Base-by-base conservation (phyloP, 2,888 invertebrate genomes). In the Ormyrus labotus region DNA sequence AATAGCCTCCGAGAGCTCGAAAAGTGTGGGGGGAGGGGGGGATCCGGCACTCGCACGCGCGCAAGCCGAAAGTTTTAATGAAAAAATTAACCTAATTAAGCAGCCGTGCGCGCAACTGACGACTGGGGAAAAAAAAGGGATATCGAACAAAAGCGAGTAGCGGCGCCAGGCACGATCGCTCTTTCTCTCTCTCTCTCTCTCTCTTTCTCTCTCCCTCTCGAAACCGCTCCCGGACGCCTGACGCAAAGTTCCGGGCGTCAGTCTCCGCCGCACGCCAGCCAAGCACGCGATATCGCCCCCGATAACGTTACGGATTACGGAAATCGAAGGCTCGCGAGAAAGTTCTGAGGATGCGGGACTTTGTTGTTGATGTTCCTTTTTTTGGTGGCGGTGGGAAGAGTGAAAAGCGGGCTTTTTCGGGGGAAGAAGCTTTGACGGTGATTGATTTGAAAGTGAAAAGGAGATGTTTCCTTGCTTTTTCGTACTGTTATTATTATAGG, bases 61-160 rank as follows among this genome's bases (percentile, higher is more conserved):
- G 53, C 10, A 65, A 2, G 69, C 60, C 51, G 13, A 69, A 76
- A 81, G 13, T 81, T 81, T 73, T 73, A 69, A 73, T 78, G 72
- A 81, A 81, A 78, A 74, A 81, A 81, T 81, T 81, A 81, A 74
- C 64, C 77, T 69, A 78, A 81, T 81, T 81, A 81, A 72, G 34
- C 34, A 60, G 48, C 48, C 58, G 10, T 9, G 69, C 55, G 69
- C 34, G 68, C 47, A 47, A 7, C 8, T 9, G 47, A 5, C 5
- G 19, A 13, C 47, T 51, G 1, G 45, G 19, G 19, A 19, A 4
- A 45, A 63, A 45, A 8, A 10, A 63, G 45, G 11, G 45, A 45
- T 45, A 34, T 63, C 63, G 63, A 6, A 45, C 47, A 45, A 34
- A 34, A 34, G 9, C 11, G 47, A 63, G 48, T 34, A 47, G 13